Percentiles rank a stretch among this genome's conserved stretches.
Conservation (phyloP, 2,113 vertebrate species). For the Sylvietta virens region DNA sequence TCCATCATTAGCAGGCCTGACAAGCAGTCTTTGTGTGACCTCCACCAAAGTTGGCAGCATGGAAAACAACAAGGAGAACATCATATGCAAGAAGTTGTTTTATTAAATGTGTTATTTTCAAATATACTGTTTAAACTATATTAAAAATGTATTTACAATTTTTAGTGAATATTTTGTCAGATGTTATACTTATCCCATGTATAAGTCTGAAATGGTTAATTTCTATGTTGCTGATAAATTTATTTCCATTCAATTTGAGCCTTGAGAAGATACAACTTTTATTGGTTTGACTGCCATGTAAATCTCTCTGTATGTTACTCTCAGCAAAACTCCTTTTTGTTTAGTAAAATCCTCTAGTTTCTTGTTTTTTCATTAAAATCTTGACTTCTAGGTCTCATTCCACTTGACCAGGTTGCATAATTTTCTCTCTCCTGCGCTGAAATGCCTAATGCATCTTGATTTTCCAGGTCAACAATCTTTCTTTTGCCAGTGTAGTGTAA, state of each 20-base stretch:
- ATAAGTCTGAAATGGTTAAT: background rate
- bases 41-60: rapidly evolving
- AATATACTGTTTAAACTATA: background rate
- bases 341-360: background rate
- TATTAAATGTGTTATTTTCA: background rate
- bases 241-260: background rate
- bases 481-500: background rate
- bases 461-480: slow-evolving; percentile 4
- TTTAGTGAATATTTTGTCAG: background rate
- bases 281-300: background rate
- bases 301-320: background rate
- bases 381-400: background rate
- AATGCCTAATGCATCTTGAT: slow-evolving; percentile 1
- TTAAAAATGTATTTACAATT: background rate
- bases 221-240: background rate
- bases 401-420: background rate
- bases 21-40: background rate
- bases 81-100: background rate
- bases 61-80: background rate
- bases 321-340: background rate
- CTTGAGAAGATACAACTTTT: background rate
- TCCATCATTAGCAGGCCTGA: background rate
- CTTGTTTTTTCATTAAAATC: background rate
- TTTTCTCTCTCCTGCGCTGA: background rate
- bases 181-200: background rate